Base-by-base conservation (phyloP, 2,888 invertebrate species). In the Melieria picta region DNA sequence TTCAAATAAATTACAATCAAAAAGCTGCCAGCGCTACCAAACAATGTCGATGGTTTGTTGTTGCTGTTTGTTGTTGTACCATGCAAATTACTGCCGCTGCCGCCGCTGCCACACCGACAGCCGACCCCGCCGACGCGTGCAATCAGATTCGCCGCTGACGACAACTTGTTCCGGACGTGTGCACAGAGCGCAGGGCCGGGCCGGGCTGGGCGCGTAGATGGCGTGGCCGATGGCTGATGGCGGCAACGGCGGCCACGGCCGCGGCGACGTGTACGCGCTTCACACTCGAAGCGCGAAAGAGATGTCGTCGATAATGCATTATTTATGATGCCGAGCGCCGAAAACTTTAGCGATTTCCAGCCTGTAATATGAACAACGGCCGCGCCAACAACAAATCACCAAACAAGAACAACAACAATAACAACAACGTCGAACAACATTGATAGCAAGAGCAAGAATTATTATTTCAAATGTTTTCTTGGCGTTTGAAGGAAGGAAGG, bases 281-380 rank as follows among this genome's bases (percentile, higher is more conserved):
- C 62, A 55, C 42, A 63, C 47, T 56, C 56, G 30, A 62, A 66
- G 61, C 67, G 45, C 67, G 61, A 62, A 69, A 55, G 62, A 69
- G 62, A 62, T 69, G 69, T 69, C 62, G 52, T 69, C 69, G 62
- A 62, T 69, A 69, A 63, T 69, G 69, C 69, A 69, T 69, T 69
- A 69, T 69, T 69, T 69, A 69, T 69, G 69, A 69, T 69, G 55
- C 56, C 55, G 47, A 69, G 45, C 50, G 60, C 45, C 63, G 47
- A 56, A 63, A 69, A 63, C 55, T 62, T 62, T 50, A 69, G 56
- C 69, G 42, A 62, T 62, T 62, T 55, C 45, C 67, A 42, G 56
- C 56, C 57, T 65, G 56, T 50, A 10, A 11, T 50, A 50, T 10
- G 11, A 11, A 11, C 50, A 50, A 50, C 9, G 50, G 11, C 50